Evolutionary conservation across 2,888 invertebrate genomes (phyloP).

Genomic region (Clivina fossor): DNA sequence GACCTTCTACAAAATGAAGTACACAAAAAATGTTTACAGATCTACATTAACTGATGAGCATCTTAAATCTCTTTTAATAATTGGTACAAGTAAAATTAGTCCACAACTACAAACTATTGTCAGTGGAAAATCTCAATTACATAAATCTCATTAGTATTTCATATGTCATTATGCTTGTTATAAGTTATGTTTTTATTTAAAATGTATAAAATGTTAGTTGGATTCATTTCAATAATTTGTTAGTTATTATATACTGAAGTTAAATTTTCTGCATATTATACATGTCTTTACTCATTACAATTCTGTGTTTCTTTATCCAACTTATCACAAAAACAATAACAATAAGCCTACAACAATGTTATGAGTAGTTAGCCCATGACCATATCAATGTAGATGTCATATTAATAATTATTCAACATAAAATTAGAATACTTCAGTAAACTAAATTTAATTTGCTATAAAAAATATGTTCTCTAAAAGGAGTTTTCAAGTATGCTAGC

Average conservation of each 20-base stretch:
- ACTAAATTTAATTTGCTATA: no score
- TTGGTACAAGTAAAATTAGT: no score
- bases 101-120: background rate
- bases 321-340: conserved; percentile 10
- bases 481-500: background rate
- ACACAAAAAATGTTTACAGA: no score
- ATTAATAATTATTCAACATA: background rate
- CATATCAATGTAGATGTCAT: background rate
- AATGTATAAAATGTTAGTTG: conserved; percentile 3
- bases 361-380: background rate
- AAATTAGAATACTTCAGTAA: background rate
- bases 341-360: conserved; percentile 6
- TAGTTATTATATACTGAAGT: conserved; percentile 1
- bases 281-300: background rate
- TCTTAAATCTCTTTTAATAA: no score
- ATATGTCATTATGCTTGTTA: background rate
- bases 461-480: no score
- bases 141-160: conserved; percentile 15
- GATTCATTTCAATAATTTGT: conserved; percentile 8
- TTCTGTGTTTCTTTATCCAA: conserved; percentile 3
- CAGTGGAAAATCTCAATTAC: conserved; percentile 29
- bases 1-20: conserved; percentile 37
- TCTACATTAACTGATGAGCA: no score
- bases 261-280: background rate
- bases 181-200: background rate